Conservation (phyloP, 2,888 invertebrate species). For the Drosophila demipolita region DNA sequence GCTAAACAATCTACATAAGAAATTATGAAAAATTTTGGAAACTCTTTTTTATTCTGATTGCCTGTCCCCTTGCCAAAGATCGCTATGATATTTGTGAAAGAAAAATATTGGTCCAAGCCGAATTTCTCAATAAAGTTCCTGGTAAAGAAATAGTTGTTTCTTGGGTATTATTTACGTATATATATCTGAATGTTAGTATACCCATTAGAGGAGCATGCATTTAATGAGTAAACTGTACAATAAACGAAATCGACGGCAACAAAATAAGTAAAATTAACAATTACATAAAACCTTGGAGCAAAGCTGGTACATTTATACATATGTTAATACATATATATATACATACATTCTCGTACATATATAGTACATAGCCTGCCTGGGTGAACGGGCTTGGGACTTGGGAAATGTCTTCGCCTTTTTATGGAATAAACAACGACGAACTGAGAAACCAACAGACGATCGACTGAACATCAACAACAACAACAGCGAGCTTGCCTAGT, state of each 20-base stretch:
- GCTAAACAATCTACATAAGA: neutral
- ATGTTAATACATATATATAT: neutral
- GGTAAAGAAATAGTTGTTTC: neutral
- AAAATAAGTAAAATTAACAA: constrained; percentile 56
- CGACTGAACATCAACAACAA: constrained; percentile 5
- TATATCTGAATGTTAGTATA: neutral
- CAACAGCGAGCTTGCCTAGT: constrained; percentile 39
- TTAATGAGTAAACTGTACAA: constrained; percentile 25
- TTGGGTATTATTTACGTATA: neutral
- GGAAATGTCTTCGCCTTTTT: constrained; percentile 52
- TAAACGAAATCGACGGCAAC: constrained; percentile 41
- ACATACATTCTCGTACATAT: neutral
- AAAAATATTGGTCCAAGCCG: neutral
- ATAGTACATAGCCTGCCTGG: constrained; percentile 11
- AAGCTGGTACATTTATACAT: constrained; percentile 5
- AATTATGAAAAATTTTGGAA: neutral
- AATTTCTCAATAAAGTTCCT: neutral
- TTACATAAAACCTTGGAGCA: constrained; percentile 62
- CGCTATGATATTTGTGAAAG: neutral
- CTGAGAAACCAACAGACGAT: constrained; percentile 23
- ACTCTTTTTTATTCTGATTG: neutral
- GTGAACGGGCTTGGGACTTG: constrained; percentile 52
- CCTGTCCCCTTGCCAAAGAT: neutral
- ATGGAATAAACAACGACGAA: constrained; percentile 30
- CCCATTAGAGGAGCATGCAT: neutral